Base-by-base conservation (phyloP, 2,113 vertebrate species). In the Thryonomys swinderianus region DNA sequence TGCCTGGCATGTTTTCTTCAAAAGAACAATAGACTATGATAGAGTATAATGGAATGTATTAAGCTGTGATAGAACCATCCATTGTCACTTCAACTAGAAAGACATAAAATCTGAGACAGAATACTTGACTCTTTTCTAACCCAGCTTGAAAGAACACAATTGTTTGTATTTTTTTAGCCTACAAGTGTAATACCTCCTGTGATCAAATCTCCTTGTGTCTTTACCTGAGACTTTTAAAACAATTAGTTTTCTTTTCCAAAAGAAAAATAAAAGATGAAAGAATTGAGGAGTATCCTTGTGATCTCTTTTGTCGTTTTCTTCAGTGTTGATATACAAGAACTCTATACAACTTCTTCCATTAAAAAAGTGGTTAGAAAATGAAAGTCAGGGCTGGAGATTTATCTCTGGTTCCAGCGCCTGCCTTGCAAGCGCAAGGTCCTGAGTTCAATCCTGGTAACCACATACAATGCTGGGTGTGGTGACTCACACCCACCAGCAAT, bases 1-100 rank as follows among this genome's bases (percentile, higher is more conserved):
- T 80, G 80, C 95, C 67, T 82, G 84, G 78, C 78, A 74, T 88
- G 13, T 64, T 61, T 51, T 93, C 95, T 95, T 97, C 48, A 95
- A 94, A 71, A 66, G 30, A 89, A 62, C 32, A 80, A 18, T n/a
- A n/a, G n/a, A n/a, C n/a, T n/a, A n/a, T 80, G 13, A 69, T 48
- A 85, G 78, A 67, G 32, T 34, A 23, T 3, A 69, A 30, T 40
- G 2, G 1, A 32, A 71, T 85, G 2, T 74, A 27, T 25, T 45
- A n/a, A 67, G 85, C 37, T 86, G 4, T 62, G 16, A 14, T 34
- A 12, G 8, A 79, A 27, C 13, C 21, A 85, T 2, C 34, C 21
- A 13, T 80, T 87, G 34, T 76, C 34, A 40, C 61, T 59, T 71
- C 40, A 37, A 7, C 25, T 69, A 30, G 91, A 80, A 23, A 62